Evolutionary conservation across 2,113 vertebrate species (phyloP).

Genomic region (Salminus brasiliensis): DNA sequence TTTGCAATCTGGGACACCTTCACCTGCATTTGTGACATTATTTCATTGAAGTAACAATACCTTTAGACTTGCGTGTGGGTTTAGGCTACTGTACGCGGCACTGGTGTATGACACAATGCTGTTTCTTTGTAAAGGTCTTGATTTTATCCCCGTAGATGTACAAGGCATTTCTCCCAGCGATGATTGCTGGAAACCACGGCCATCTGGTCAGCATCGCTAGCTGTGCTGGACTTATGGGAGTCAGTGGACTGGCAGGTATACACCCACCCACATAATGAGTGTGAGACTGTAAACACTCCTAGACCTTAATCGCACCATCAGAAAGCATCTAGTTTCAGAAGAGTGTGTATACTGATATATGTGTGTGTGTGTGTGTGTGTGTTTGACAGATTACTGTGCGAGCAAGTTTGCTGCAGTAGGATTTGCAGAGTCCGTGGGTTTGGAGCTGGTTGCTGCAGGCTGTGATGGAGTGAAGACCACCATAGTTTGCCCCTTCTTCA

Average conservation of each 20-base stretch:
- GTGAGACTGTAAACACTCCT: background rate
- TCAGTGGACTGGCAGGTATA: conserved; percentile 81
- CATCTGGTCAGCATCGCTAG: conserved; percentile 94
- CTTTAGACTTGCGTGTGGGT: too few species aligned
- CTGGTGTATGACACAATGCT: too few species aligned
- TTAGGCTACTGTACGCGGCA: too few species aligned
- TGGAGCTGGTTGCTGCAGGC: conserved; percentile 75
- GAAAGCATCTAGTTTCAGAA: background rate
- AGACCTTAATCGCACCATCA: background rate
- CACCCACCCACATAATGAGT: background rate
- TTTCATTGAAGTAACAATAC: too few species aligned
- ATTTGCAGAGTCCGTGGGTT: conserved; percentile 86
- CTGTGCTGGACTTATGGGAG: conserved; percentile 79
- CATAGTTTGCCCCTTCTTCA: conserved; percentile 87
- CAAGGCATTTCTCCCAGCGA: conserved; percentile 95
- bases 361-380: background rate
- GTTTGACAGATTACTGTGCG: conserved; percentile 88
- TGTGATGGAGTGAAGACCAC: conserved; percentile 89
- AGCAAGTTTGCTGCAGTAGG: conserved; percentile 94
- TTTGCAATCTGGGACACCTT: too few species aligned
- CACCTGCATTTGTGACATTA: too few species aligned
- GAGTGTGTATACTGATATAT: background rate
- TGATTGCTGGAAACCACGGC: conserved; percentile 90
- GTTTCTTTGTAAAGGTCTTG: background rate
- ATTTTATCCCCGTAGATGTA: conserved; percentile 76